Base-by-base conservation (phyloP, 2,797 vertebrate genomes). In the Poecilia gillii region DNA sequence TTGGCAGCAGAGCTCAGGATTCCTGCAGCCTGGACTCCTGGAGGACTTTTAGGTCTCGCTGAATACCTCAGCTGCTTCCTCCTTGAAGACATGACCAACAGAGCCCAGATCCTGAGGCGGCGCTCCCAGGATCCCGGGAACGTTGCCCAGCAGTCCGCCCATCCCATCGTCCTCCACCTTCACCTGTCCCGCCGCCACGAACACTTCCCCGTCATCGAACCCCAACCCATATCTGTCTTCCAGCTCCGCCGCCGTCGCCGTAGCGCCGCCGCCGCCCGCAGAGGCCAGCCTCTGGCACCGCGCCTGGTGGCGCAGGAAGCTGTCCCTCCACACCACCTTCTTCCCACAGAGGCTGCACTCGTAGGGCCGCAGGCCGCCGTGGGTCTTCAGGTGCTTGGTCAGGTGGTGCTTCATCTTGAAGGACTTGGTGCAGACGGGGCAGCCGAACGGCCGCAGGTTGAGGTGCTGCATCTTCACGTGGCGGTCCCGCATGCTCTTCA, bases 391-490 rank as follows among this genome's bases (percentile, higher is more conserved):
- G 95, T 99, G 98, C 94, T 98, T 98, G 0, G 97, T 98, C 1
- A 99, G 95, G 78, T 99, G 98, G 84, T 99, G 98, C 90, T 99
- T 99, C 98, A 99, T 98, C 94, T 99, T 99, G 90, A 99, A 99
- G 84, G 96, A 97, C 85, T 99, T 99, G 87, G 94, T 95, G 89
- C 98, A 99, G 31, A 98, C 96, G 0, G 97, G 97, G 77, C 98
- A 99, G 88, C 94, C 96, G 46, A 98, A 99, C 0, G 98, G 98
- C 0, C 97, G 96, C 6, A 99, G 94, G 89, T 98, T 98, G 49
- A 99, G 96, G 85, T 99, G 98, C 96, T 98, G 97, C 98, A 99
- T 99, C 90, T 98, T 99, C 73, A 99, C 97, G n/a, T 99, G 98
- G 0, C 98, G 95, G 88, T 99, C 97, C 0, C 98, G 94, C 98